Conservation (phyloP, 2,113 vertebrate species). For the Cheilinus undulatus region DNA sequence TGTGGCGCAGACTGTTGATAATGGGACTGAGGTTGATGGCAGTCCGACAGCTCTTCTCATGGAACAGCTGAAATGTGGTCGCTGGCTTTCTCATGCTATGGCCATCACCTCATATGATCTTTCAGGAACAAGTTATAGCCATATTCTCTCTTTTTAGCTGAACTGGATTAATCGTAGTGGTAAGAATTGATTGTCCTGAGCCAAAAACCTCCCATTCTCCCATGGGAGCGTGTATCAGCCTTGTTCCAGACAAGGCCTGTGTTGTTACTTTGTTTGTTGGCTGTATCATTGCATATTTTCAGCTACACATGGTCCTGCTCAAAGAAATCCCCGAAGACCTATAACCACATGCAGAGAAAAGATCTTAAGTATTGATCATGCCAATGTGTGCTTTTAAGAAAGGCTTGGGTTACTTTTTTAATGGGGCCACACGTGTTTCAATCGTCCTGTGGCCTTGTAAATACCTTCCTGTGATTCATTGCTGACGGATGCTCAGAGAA, state of each 20-base stretch:
- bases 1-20: constrained; percentile 67
- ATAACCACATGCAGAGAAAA: too few species aligned
- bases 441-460: constrained; percentile 78
- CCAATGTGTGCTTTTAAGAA: constrained; percentile 25
- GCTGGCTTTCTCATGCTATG: constrained; percentile 53
- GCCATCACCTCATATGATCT: constrained; percentile 40
- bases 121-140: constrained; percentile 5
- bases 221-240: constrained; percentile 5
- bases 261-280: constrained; percentile 59
- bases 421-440: constrained; percentile 76
- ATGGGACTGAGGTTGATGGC: constrained; percentile 71
- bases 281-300: constrained; percentile 49
- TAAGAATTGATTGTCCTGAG: neutral
- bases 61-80: constrained; percentile 67
- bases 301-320: constrained; percentile 47
- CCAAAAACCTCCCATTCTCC: constrained; percentile 12
- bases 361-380: constrained; percentile 12
- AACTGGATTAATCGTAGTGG: neutral
- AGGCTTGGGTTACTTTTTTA: too few species aligned
- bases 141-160: constrained; percentile 5
- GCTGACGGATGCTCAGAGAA: constrained; percentile 65
- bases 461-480: constrained; percentile 76
- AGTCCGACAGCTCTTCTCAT: constrained; percentile 64
- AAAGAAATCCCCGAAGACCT: constrained; percentile 39
- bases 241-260: constrained; percentile 10